A percentile compares a stretch with the other conserved stretches of the same genome.
phyloP scores from a whole-genome alignment of 2,888 invertebrate species.

The Laspeyria flexula region DNA sequence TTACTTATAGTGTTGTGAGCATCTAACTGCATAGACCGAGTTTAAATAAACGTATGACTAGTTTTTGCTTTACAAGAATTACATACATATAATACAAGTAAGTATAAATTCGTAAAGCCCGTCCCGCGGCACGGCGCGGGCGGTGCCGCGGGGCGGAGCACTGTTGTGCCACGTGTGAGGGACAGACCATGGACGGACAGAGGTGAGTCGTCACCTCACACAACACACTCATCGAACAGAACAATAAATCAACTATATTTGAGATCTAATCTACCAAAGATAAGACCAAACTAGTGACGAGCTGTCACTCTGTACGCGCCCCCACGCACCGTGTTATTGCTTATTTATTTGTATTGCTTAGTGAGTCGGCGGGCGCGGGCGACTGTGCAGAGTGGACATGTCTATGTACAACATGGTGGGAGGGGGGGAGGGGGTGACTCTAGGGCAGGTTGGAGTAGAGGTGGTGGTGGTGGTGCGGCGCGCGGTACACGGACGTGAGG shows the following conservation, averaged over 20 bases:
- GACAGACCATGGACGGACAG: slow-evolving; percentile 68
- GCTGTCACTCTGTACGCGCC: background rate
- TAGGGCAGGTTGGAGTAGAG: slow-evolving; percentile 59
- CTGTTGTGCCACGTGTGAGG: slow-evolving; percentile 14
- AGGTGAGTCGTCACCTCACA: background rate
- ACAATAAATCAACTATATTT: slow-evolving; percentile 6
- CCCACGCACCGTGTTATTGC: background rate
- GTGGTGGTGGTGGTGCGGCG: slow-evolving; percentile 40
- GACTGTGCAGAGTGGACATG: too few relatives aligned
- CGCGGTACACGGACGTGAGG: slow-evolving; percentile 42
- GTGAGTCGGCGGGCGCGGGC: too few relatives aligned
- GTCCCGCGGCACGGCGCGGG: background rate
- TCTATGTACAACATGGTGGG: too few relatives aligned
- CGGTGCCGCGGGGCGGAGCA: too few relatives aligned
- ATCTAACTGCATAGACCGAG: background rate
- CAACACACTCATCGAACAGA: slow-evolving; percentile 17
- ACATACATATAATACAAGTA: background rate
- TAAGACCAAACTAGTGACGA: background rate
- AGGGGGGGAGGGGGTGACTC: background rate
- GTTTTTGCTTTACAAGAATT: too few relatives aligned
- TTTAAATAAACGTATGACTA: background rate
- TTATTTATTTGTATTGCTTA: background rate
- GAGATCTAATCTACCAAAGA: background rate
- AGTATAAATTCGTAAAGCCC: background rate
- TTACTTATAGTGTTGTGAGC: background rate